Conservation (phyloP, 2,888 invertebrate species). For the Drosophila affinis region DNA sequence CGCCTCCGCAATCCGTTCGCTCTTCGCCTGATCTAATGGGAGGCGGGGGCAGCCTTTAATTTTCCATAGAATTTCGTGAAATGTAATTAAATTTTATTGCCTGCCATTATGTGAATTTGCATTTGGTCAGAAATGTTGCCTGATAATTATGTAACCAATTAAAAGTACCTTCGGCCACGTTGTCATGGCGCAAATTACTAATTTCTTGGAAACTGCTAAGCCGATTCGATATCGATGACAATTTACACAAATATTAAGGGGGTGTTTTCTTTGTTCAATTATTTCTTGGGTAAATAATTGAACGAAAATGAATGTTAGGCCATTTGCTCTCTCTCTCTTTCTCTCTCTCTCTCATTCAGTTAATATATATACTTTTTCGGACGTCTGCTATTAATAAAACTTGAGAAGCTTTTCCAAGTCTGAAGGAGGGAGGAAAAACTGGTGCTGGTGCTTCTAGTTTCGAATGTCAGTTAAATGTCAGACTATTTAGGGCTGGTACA, state of each 20-base stretch:
- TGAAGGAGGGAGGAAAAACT: not conserved
- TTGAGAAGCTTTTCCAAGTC: not conserved
- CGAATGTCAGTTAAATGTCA: conserved; percentile 21
- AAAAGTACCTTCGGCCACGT: conserved; percentile 15
- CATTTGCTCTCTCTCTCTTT: not conserved
- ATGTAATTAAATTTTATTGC: conserved; percentile 28
- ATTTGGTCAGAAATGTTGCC: conserved; percentile 7
- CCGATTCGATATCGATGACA: conserved; percentile 6
- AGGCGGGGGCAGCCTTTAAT: not conserved
- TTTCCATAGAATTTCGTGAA: not conserved
- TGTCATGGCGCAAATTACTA: conserved; percentile 18
- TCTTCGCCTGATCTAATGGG: not conserved
- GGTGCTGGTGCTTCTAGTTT: not conserved
- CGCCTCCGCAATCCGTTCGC: not conserved
- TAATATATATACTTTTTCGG: not conserved
- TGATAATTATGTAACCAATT: conserved; percentile 32
- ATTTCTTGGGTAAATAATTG: conserved; percentile 2
- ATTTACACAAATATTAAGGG: conserved; percentile 12
- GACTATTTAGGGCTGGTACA: not conserved
- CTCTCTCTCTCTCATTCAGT: not conserved
- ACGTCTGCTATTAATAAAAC: conserved; percentile 2
- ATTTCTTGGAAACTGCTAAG: conserved; percentile 9
- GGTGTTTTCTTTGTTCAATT: not conserved
- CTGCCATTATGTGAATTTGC: conserved; percentile 2
- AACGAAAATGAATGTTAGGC: conserved; percentile 2